phyloP scores from a whole-genome alignment of 2,888 invertebrate genomes.

The Oscheius myriophilus region DNA sequence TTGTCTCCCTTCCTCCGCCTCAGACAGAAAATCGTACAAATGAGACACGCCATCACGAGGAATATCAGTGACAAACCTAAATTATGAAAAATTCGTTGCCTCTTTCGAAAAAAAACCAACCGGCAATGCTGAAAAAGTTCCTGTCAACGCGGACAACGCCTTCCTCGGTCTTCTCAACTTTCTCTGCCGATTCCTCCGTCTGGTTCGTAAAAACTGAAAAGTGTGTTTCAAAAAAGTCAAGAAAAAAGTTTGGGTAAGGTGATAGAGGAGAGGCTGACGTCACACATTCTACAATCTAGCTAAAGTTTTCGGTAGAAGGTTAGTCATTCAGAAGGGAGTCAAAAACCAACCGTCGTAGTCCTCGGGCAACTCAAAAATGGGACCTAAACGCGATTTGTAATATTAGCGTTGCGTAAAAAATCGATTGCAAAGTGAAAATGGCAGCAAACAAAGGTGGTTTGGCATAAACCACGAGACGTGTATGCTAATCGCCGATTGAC shows the following conservation, averaged over 20 bases:
- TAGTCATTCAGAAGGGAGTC: conserved; percentile 5
- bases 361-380: conserved; percentile 24
- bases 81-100: background rate
- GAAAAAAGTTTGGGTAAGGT: conserved; percentile 1
- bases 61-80: conserved; percentile 25
- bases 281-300: conserved; percentile 17
- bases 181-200: conserved; percentile 8
- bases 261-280: conserved; percentile 25
- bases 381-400: conserved; percentile 11
- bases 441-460: conserved; percentile 1
- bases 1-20: conserved; percentile 14
- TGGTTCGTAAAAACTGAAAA: conserved; percentile 27
- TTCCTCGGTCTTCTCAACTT: background rate
- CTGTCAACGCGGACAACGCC: background rate
- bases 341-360: conserved; percentile 31
- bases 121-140: conserved; percentile 14
- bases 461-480: too few species aligned
- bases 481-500: background rate
- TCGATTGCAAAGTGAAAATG: background rate
- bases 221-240: background rate
- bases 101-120: too few species aligned
- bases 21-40: conserved; percentile 15
- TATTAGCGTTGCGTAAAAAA: background rate
- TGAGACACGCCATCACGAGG: conserved; percentile 5
- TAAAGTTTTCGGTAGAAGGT: background rate